phyloP scores from a whole-genome alignment of 1,140 invertebrate genomes.

The Hydropsyche tenuis region DNA sequence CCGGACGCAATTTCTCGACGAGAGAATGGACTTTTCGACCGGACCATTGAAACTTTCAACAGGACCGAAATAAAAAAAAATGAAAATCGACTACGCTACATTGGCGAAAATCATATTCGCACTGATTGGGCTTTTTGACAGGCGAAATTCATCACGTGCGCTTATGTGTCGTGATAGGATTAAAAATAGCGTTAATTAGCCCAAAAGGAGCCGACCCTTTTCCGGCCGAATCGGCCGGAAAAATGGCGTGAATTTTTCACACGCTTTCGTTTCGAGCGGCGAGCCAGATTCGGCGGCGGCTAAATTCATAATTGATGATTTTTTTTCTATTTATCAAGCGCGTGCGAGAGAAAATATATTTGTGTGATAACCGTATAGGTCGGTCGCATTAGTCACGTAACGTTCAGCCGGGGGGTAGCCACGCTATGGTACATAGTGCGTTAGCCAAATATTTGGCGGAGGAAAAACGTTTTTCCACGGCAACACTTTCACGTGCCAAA shows the following conservation, averaged over 20 bases:
- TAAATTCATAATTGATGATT: conserved; percentile 23
- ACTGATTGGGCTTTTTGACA: no score
- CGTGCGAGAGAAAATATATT: neutral
- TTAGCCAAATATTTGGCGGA: conserved; percentile 14
- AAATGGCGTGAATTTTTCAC: conserved; percentile 1
- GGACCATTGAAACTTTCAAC: neutral
- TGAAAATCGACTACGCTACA: no score
- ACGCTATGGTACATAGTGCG: neutral
- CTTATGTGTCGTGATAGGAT: neutral
- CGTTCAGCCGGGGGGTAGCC: neutral
- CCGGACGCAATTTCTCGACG: neutral
- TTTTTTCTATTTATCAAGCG: neutral
- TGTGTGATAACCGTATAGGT: neutral
- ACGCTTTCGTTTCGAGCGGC: neutral
- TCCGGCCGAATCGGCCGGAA: neutral
- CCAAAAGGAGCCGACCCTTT: neutral
- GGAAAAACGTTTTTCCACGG: conserved; percentile 21
- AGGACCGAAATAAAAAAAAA: no score
- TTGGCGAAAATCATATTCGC: no score
- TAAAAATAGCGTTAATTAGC: conserved; percentile 11
- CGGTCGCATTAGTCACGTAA: conserved; percentile 4
- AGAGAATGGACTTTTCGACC: neutral
- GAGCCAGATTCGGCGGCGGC: neutral
- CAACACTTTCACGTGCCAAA: conserved; percentile 22
- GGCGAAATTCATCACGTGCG: no score